Evolutionary conservation across 2,888 invertebrate species (phyloP).

Genomic region (Elmis aenea): DNA sequence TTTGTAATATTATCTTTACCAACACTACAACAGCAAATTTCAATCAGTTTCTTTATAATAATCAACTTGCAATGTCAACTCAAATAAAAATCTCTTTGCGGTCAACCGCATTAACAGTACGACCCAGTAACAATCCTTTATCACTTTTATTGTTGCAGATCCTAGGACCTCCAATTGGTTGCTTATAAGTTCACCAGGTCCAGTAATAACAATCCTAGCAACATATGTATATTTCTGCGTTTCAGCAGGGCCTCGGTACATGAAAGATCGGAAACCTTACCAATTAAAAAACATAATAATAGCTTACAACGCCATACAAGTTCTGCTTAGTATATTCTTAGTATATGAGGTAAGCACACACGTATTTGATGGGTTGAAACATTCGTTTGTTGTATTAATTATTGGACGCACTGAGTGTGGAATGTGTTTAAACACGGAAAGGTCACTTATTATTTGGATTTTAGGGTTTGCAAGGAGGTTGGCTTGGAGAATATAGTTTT

Average conservation of each 20-base stretch:
- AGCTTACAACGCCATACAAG: constrained; percentile 82
- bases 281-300: constrained; percentile 72
- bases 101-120: too few relatives aligned
- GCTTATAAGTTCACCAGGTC: constrained; percentile 64
- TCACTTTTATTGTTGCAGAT: constrained; percentile 58
- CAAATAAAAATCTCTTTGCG: too few relatives aligned
- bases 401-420: too few relatives aligned
- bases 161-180: constrained; percentile 68
- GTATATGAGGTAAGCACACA: constrained; percentile 63
- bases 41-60: too few relatives aligned
- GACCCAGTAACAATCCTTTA: too few relatives aligned
- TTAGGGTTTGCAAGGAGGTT: constrained; percentile 40
- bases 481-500: constrained; percentile 59
- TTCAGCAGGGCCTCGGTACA: constrained; percentile 78
- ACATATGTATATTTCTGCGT: constrained; percentile 67
- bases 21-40: too few relatives aligned
- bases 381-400: too few relatives aligned
- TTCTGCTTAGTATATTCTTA: constrained; percentile 71
- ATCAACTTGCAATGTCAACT: too few relatives aligned
- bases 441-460: too few relatives aligned
- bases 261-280: constrained; percentile 81
- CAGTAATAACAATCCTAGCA: constrained; percentile 59
- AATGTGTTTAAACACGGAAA: too few relatives aligned
- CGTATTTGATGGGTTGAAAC: too few relatives aligned
- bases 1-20: too few relatives aligned